Evolutionary conservation across 2,888 invertebrate genomes (phyloP).

Genomic region (Dilophus febrilis): DNA sequence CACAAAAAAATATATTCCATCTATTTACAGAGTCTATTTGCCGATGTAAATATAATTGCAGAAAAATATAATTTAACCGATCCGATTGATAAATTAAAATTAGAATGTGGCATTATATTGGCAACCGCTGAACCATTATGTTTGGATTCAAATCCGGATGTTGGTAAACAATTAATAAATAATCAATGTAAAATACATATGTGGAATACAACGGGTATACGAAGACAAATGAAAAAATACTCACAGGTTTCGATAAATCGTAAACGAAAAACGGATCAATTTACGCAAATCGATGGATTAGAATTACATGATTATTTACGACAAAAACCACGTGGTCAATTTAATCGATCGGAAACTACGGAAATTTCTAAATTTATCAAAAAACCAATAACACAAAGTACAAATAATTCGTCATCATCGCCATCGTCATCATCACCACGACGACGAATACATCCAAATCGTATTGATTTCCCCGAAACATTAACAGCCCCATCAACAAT

Average conservation of each 20-base stretch:
- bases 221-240: slow-evolving; percentile 58
- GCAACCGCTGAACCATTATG: slow-evolving; percentile 77
- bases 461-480: slow-evolving; percentile 32
- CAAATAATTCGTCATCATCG: too few relatives aligned
- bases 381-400: too few relatives aligned
- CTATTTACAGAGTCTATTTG: slow-evolving; percentile 17
- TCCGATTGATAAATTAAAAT: slow-evolving; percentile 24
- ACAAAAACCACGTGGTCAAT: slow-evolving; percentile 19
- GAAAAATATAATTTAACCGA: slow-evolving; percentile 21
- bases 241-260: slow-evolving; percentile 70
- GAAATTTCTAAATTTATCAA: slow-evolving; percentile 44
- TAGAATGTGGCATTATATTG: slow-evolving; percentile 69
- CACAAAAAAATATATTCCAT: slow-evolving; percentile 16
- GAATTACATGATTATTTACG: slow-evolving; percentile 39
- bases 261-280: slow-evolving; percentile 73
- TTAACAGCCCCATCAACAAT: slow-evolving; percentile 12
- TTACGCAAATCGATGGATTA: slow-evolving; percentile 62
- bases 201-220: slow-evolving; percentile 55
- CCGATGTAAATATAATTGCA: slow-evolving; percentile 30
- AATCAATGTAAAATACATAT: slow-evolving; percentile 56
- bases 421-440: too few relatives aligned
- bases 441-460: slow-evolving; percentile 44
- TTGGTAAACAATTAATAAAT: slow-evolving; percentile 57
- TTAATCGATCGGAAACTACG: slow-evolving; percentile 22
- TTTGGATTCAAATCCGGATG: slow-evolving; percentile 72